Evolutionary conservation across 2,113 vertebrate genomes (phyloP).

Genomic region (Festucalex cinctus): DNA sequence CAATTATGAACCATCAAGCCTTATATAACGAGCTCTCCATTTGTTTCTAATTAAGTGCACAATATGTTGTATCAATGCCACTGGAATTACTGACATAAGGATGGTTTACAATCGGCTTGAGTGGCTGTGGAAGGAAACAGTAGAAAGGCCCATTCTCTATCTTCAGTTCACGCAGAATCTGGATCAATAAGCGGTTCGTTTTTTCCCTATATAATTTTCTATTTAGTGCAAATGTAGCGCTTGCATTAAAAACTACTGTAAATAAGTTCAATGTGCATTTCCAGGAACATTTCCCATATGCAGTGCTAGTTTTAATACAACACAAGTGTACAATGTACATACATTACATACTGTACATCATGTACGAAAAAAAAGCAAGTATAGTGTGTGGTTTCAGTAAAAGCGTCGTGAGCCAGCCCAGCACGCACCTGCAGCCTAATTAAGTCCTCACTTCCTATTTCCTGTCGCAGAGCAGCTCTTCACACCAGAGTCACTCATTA

Average conservation of each 20-base stretch:
- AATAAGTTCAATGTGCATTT: not conserved
- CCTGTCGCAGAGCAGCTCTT: slow-evolving; percentile 18
- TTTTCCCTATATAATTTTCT: too few species aligned
- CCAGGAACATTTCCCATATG: not conserved
- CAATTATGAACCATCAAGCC: slow-evolving; percentile 41
- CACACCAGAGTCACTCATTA: slow-evolving; percentile 26
- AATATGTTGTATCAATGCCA: slow-evolving; percentile 3
- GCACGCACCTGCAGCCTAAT: slow-evolving; percentile 22
- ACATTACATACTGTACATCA: not conserved
- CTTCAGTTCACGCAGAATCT: too few species aligned
- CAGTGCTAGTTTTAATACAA: not conserved
- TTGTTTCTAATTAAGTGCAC: slow-evolving; percentile 17
- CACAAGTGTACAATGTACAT: not conserved
- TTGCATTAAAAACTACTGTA: too few species aligned
- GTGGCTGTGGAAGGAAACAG: not conserved
- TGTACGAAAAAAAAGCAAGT: not conserved
- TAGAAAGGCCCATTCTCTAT: too few species aligned
- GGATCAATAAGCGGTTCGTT: too few species aligned
- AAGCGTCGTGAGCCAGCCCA: not conserved
- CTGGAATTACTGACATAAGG: slow-evolving; percentile 11
- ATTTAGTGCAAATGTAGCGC: too few species aligned
- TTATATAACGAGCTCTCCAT: slow-evolving; percentile 31
- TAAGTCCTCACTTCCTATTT: slow-evolving; percentile 23
- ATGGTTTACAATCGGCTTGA: not conserved
- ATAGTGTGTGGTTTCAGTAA: not conserved